These are phyloP conservation scores for Cephus pulcher DNA, from an alignment of 2,888 invertebrate genomes.

Conservation along the genomic window DNA sequence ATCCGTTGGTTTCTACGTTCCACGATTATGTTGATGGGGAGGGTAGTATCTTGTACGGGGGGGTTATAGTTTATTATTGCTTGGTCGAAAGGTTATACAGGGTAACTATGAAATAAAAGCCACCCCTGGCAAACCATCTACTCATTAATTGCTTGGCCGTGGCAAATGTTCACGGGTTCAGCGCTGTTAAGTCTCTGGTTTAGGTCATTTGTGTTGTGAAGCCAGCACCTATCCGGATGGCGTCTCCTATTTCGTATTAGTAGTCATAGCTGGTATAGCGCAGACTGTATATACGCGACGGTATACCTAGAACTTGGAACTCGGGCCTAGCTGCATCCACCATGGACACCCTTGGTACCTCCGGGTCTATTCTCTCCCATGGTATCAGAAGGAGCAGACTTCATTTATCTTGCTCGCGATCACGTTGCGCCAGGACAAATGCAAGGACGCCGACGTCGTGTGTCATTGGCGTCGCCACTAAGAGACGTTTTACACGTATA, in stretches of 20 bases:
- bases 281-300: not conserved
- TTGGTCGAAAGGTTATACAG: not conserved
- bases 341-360: constrained; percentile 16
- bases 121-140: not conserved
- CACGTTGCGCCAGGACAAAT: constrained; percentile 50
- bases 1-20: not conserved
- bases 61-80: not conserved
- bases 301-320: not conserved
- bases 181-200: constrained; percentile 30
- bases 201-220: constrained; percentile 35
- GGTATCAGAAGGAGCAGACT: constrained; percentile 27
- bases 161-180: constrained; percentile 31
- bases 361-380: constrained; percentile 15
- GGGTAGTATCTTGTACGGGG: not conserved
- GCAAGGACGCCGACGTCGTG: constrained; percentile 29
- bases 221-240: constrained; percentile 22
- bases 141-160: constrained; percentile 35
- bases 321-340: not conserved
- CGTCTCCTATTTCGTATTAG: constrained; percentile 31
- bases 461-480: not conserved
- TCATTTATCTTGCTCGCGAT: constrained; percentile 54
- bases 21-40: not conserved
- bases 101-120: not conserved
- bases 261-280: not conserved
- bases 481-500: not conserved